These are phyloP conservation scores for Apostichopus californicus DNA, from an alignment of 35 echinoderm and acorn worm species.

Conservation along the genomic window DNA sequence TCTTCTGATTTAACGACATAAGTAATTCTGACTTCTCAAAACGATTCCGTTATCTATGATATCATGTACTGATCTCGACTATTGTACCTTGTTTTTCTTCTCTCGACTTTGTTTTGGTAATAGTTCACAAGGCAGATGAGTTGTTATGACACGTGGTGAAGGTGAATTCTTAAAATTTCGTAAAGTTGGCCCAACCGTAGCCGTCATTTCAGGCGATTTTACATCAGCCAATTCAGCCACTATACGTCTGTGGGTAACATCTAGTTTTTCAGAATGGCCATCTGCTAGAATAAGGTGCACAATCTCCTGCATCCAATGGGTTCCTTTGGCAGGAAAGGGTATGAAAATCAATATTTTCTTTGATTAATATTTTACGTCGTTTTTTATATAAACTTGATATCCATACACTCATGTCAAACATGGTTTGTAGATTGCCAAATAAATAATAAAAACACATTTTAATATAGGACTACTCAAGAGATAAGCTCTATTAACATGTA, in stretches of 20 bases:
- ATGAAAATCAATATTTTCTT: no score
- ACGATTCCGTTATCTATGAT: no score
- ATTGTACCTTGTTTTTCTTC: conserved; percentile 8
- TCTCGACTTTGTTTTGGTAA: conserved; percentile 24
- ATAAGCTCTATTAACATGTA: no score
- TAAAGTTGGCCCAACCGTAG: neutral
- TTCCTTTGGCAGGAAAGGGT: neutral
- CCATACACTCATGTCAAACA: no score
- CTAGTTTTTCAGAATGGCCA: neutral
- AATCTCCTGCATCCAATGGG: conserved; percentile 4
- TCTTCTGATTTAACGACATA: no score
- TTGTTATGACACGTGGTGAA: conserved; percentile 31
- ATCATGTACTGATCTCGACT: no score
- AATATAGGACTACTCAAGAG: no score
- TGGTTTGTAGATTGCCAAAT: no score
- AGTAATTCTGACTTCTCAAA: no score
- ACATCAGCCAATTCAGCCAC: neutral
- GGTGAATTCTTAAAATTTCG: neutral
- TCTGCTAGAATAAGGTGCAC: neutral
- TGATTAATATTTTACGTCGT: no score
- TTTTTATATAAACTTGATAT: no score
- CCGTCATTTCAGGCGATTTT: neutral
- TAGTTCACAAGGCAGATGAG: neutral
- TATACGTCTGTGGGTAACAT: neutral
- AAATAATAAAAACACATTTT: no score